Evolutionary conservation across 2,113 vertebrate species (phyloP).

Genomic region (Glareola pratincola): DNA sequence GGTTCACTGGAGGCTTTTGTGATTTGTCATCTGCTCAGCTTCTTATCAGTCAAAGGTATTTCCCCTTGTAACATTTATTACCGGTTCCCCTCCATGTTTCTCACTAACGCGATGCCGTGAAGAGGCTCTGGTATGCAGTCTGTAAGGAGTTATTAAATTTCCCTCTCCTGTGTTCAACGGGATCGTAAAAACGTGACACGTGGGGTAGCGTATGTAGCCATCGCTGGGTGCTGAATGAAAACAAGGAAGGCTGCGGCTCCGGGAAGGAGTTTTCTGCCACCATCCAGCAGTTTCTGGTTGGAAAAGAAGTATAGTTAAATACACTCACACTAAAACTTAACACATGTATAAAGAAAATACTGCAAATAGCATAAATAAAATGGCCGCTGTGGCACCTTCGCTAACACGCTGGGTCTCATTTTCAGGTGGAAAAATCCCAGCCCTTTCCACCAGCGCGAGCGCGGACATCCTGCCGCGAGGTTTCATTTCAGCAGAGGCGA

Average conservation of each 20-base stretch:
- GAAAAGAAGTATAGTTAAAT: background rate
- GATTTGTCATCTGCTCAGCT: conserved; percentile 55
- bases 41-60: conserved; percentile 68
- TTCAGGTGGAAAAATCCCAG: background rate
- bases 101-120: background rate
- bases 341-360: background rate
- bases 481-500: background rate
- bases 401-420: background rate
- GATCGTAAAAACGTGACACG: background rate
- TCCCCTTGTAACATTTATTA: conserved; percentile 62
- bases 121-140: background rate
- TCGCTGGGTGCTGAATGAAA: background rate
- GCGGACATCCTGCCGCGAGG: accelerated
- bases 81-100: conserved; percentile 9
- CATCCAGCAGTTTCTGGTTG: background rate
- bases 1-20: conserved; percentile 20
- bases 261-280: background rate
- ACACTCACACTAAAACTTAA: background rate
- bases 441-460: background rate
- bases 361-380: background rate
- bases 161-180: background rate
- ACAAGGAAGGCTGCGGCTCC: background rate
- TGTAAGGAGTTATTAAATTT: background rate
- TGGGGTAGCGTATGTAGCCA: accelerated
- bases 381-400: background rate